Conservation (phyloP, 2,888 invertebrate genomes). For the Parthenolecanium corni region DNA sequence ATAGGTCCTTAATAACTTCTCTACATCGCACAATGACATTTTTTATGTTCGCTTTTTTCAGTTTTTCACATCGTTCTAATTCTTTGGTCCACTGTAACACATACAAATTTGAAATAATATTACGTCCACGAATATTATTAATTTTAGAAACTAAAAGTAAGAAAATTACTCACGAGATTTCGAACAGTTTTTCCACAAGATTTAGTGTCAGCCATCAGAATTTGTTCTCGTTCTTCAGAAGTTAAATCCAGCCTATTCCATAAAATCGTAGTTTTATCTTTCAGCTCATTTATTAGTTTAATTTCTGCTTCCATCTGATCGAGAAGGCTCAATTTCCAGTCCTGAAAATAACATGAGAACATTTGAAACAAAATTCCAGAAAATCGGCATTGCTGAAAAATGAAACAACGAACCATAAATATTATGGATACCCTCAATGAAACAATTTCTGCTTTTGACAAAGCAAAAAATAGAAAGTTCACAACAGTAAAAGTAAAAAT, state of each 20-base stretch:
- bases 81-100: slow-evolving; percentile 49
- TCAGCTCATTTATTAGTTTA: slow-evolving; percentile 16
- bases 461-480: no score
- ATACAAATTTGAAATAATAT: background rate
- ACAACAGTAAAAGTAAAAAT: no score
- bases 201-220: slow-evolving; percentile 46
- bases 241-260: slow-evolving; percentile 30
- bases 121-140: background rate
- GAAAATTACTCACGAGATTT: slow-evolving; percentile 39
- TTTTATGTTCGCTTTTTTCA: slow-evolving; percentile 62
- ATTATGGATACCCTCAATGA: background rate
- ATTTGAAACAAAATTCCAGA: no score
- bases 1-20: slow-evolving; percentile 56
- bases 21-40: slow-evolving; percentile 54
- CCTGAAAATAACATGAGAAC: slow-evolving; percentile 1
- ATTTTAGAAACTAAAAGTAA: background rate
- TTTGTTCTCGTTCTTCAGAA: slow-evolving; percentile 48
- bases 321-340: slow-evolving; percentile 26
- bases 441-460: background rate
- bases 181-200: slow-evolving; percentile 49
- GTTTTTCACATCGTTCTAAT: slow-evolving; percentile 58
- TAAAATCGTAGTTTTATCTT: slow-evolving; percentile 23
- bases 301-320: slow-evolving; percentile 27
- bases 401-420: no score
- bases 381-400: no score